Base-by-base conservation (phyloP, 2,113 vertebrate species). In the Gallinago paraguaiae region DNA sequence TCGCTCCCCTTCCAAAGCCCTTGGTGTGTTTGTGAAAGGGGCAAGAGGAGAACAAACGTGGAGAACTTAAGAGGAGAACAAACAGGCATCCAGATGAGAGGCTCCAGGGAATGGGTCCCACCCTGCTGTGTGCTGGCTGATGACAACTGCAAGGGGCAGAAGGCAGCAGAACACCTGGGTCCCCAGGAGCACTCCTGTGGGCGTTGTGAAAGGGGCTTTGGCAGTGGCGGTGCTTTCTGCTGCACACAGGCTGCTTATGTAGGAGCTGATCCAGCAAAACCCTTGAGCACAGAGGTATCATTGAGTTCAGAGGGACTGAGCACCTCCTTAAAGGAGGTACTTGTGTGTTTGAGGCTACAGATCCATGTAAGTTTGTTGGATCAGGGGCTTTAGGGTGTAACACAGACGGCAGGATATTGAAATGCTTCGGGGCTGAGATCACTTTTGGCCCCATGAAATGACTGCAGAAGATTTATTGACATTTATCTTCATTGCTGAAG, bases 381-480 rank as follows among this genome's bases (percentile, higher is more conserved):
- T 39, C 48, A 31, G 78, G 76, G 84, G 79, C 78, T 80, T 80
- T 16, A 25, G 94, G 91, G 90, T 75, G 84, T 14, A 76, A 56
- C 71, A 33, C 28, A 30, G 59, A 11, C 53, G 57, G 74, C 77
- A 88, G 86, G 84, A 91, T 46, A 9, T 75, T 57, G 78, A 63
- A 90, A 94, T 97, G n/a, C 85, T 76, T 96, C 45, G 10, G 88
- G 70, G 65, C 8, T 97, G 95, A 97, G 93, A 53, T 97, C 96
- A 97, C 59, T 87, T 61, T 46, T 96, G 95, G 95, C 90, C 69
- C 31, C 0, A 1, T 3, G 63, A 77, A 85, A 30, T 2, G 71
- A 22, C 90, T 93, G 75, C 0, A 0, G 88, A 74, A 67, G 88
- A 96, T 96, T 96, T 93, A 92, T 85, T 87, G 88, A 45, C 48